Evolutionary conservation across 92 coral and sea anemone genomes (phyloP).

Genomic region (Phenganax stokvisi): DNA sequence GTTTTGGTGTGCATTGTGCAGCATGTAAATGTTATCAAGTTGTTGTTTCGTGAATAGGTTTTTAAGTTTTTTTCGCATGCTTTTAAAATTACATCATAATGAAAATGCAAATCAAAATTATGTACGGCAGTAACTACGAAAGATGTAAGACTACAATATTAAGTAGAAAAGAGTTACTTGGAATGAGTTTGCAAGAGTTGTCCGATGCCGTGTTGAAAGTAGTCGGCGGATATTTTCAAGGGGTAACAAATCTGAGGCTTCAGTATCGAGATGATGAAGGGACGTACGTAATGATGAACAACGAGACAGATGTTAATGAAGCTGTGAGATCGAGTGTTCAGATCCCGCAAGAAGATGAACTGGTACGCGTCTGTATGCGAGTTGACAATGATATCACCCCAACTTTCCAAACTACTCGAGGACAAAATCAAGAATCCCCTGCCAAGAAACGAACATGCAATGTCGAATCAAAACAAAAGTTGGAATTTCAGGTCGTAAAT

Average conservation of each 20-base stretch:
- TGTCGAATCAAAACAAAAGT: no score
- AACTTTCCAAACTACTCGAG: background rate
- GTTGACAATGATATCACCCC: constrained; percentile 11
- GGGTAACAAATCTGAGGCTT: background rate
- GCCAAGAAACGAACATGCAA: background rate
- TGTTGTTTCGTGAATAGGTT: no score
- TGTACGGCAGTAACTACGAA: background rate
- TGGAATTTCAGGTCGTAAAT: no score
- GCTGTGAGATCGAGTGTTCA: background rate
- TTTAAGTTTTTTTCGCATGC: no score
- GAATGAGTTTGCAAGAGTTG: background rate
- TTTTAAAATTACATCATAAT: background rate
- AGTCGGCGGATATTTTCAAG: background rate
- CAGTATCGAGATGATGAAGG: constrained; percentile 4
- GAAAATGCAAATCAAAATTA: background rate
- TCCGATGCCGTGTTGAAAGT: background rate
- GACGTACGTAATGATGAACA: background rate
- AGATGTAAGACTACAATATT: background rate
- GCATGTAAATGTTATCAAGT: no score
- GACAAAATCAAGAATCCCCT: background rate
- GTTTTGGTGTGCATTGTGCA: no score
- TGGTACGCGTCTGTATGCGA: constrained; percentile 14
- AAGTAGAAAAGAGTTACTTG: background rate
- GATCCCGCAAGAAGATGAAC: background rate
- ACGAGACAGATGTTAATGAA: background rate